phyloP scores from a whole-genome alignment of 1,140 invertebrate species.

The Onthophagus taurus region DNA sequence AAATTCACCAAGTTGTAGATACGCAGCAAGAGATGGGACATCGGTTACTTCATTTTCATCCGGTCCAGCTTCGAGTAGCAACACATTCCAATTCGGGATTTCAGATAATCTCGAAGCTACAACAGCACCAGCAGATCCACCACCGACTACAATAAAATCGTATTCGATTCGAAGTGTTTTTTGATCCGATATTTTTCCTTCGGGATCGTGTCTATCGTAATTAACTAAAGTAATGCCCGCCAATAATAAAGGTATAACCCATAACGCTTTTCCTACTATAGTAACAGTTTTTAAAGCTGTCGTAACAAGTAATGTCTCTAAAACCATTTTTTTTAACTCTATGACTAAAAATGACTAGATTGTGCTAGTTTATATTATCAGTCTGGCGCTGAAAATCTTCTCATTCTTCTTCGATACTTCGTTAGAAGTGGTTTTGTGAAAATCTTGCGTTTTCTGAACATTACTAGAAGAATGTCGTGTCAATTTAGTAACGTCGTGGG shows the following conservation, averaged over 20 bases:
- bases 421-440: conserved; percentile 29
- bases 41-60: conserved; percentile 87
- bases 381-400: not conserved
- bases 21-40: conserved; percentile 78
- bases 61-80: conserved; percentile 85
- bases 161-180: conserved; percentile 53
- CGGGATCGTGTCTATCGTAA: conserved; percentile 72
- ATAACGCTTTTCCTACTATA: conserved; percentile 61
- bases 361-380: not conserved
- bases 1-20: conserved; percentile 75
- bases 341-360: not conserved
- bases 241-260: conserved; percentile 72
- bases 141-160: conserved; percentile 82
- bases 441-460: conserved; percentile 17
- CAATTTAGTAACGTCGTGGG: too few relatives aligned
- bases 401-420: conserved; percentile 19
- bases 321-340: conserved; percentile 46
- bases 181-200: conserved; percentile 55
- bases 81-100: conserved; percentile 64
- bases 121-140: conserved; percentile 87
- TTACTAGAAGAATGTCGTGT: too few relatives aligned
- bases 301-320: conserved; percentile 60
- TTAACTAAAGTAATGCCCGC: conserved; percentile 73
- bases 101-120: conserved; percentile 85
- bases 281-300: conserved; percentile 67